A percentile compares a stretch with the other conserved stretches of the same genome.
phyloP scores from a whole-genome alignment of 2,888 invertebrate genomes.

The Dasysyrphus tricinctus region DNA sequence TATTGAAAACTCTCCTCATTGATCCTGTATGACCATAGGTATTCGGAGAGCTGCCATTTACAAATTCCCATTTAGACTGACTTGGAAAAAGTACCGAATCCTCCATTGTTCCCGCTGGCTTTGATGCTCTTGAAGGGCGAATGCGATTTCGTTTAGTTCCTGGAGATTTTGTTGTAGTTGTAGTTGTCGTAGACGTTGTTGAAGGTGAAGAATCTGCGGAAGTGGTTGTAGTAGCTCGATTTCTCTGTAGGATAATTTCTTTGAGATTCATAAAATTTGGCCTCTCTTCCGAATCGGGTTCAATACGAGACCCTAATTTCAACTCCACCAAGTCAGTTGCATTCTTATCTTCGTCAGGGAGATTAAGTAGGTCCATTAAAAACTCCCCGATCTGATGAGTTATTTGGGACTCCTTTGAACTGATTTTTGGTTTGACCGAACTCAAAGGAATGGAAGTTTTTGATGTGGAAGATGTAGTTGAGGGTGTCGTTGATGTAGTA shows the following conservation, averaged over 20 bases:
- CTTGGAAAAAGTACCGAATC: slow-evolving; percentile 82
- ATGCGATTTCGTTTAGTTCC: slow-evolving; percentile 77
- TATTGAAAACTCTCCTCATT: slow-evolving; percentile 86
- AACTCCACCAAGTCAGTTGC: slow-evolving; percentile 40
- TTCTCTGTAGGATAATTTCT: slow-evolving; percentile 81
- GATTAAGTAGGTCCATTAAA: slow-evolving; percentile 81
- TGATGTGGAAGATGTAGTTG: slow-evolving; percentile 63
- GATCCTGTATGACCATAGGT: slow-evolving; percentile 79
- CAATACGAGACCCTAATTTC: slow-evolving; percentile 77
- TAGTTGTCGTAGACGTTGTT: slow-evolving; percentile 63
- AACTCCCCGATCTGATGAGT: slow-evolving; percentile 82
- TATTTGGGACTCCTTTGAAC: slow-evolving; percentile 77
- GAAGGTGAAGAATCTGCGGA: slow-evolving; percentile 40
- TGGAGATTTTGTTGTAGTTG: slow-evolving; percentile 51
- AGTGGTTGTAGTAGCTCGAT: slow-evolving; percentile 70
- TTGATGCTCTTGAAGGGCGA: slow-evolving; percentile 78
- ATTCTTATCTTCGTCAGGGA: slow-evolving; percentile 79
- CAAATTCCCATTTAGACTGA: slow-evolving; percentile 85
- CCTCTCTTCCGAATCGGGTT: slow-evolving; percentile 76
- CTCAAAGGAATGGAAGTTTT: not conserved
- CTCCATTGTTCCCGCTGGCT: slow-evolving; percentile 79
- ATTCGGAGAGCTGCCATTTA: slow-evolving; percentile 83
- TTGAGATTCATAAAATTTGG: slow-evolving; percentile 83
- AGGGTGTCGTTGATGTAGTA: slow-evolving; percentile 55
- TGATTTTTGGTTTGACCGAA: slow-evolving; percentile 38